phyloP scores from a whole-genome alignment of 2,797 vertebrate species.

The Choloepus didactylus region DNA sequence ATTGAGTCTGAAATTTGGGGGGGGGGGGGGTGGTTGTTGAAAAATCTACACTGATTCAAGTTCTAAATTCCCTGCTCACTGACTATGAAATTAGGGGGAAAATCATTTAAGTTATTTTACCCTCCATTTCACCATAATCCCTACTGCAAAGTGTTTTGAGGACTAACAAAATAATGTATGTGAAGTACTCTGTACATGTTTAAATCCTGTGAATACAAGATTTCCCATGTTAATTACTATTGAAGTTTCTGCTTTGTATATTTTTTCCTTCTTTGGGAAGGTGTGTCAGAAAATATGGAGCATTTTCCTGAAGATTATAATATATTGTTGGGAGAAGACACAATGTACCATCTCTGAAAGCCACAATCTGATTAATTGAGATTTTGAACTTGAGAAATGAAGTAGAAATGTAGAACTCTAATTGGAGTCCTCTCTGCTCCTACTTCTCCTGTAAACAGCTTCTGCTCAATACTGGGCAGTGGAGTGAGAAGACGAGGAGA shows the following conservation, averaged over 20 bases:
- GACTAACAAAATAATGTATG: background rate
- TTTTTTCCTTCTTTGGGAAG: background rate
- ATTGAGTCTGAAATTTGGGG: background rate
- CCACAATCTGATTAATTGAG: background rate
- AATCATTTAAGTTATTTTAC: background rate
- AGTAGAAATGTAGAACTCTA: background rate
- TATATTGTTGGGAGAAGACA: background rate
- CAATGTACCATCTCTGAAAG: background rate
- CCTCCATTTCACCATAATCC: background rate
- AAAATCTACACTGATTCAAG: background rate
- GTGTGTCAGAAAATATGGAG: background rate
- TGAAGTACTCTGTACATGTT: background rate
- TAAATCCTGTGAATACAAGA: background rate
- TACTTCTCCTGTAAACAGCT: background rate
- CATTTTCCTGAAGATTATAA: background rate
- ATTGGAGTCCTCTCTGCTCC: background rate
- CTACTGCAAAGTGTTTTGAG: background rate
- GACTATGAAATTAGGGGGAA: background rate
- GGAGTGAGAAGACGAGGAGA: background rate
- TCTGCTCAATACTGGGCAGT: background rate
- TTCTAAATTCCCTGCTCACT: background rate
- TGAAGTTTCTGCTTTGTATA: background rate
- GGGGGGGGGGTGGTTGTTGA: background rate
- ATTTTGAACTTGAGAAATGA: conserved; percentile 18
- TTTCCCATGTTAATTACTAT: background rate